Evolutionary conservation across 2,888 invertebrate genomes (phyloP).

Genomic region (Papilio elwesi): DNA sequence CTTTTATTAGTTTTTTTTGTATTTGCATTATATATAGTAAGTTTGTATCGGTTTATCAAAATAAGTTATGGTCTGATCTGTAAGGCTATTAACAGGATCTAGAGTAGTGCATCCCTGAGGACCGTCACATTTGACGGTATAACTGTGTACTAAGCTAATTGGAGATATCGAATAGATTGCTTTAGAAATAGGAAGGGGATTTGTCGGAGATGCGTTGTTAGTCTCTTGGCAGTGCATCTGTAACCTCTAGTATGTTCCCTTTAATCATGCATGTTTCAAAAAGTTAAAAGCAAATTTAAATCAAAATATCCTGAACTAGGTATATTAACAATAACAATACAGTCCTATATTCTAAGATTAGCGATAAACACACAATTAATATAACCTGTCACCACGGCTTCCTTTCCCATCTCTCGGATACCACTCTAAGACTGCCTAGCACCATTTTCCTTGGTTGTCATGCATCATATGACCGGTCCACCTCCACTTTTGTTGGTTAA

Average conservation of each 20-base stretch:
- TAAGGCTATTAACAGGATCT: slow-evolving; percentile 22
- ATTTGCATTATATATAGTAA: background rate
- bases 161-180: slow-evolving; percentile 32
- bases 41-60: background rate
- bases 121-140: background rate
- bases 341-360: too few species aligned
- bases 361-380: too few species aligned
- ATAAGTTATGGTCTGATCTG: background rate
- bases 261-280: background rate
- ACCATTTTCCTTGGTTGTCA: too few species aligned
- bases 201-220: background rate
- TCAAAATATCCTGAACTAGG: too few species aligned
- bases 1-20: background rate
- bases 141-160: slow-evolving; percentile 34
- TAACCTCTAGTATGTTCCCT: background rate
- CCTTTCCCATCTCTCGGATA: too few species aligned
- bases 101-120: slow-evolving; percentile 21
- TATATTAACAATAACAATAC: too few species aligned
- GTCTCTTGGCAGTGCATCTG: slow-evolving; percentile 5
- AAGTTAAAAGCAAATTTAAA: too few species aligned
- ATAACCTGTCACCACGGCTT: too few species aligned
- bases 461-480: too few species aligned
- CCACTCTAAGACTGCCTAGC: too few species aligned
- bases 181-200: slow-evolving; percentile 28
- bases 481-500: too few species aligned